Evolutionary conservation across 2,888 invertebrate species (phyloP).

Genomic region (Luperina nickerlii): DNA sequence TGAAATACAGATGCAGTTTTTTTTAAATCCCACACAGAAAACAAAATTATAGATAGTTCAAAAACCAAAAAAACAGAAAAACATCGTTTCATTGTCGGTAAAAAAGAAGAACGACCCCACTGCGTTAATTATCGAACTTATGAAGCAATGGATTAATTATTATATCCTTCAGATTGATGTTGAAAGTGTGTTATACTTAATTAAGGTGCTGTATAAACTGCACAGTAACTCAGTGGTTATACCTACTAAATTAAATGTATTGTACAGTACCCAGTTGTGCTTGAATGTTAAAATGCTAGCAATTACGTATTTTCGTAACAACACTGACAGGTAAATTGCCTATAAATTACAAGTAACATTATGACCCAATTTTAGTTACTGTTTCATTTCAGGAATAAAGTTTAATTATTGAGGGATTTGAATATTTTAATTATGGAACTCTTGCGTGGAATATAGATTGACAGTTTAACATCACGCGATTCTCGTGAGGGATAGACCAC

Average conservation of each 20-base stretch:
- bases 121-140: too few species aligned
- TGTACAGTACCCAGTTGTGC: not conserved
- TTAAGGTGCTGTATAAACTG: not conserved
- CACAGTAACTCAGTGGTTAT: not conserved
- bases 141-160: too few species aligned
- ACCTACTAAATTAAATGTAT: conserved; percentile 14
- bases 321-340: conserved; percentile 50
- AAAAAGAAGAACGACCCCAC: too few species aligned
- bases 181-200: too few species aligned
- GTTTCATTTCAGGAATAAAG: conserved; percentile 45
- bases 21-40: too few species aligned
- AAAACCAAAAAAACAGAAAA: too few species aligned
- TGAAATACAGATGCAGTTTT: too few species aligned
- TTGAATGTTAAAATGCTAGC: conserved; percentile 34
- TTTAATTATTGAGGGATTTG: conserved; percentile 44
- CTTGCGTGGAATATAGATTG: conserved; percentile 27
- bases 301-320: conserved; percentile 42
- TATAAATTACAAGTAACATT: conserved; percentile 41
- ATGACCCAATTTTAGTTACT: conserved; percentile 36
- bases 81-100: too few species aligned
- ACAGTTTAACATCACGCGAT: conserved; percentile 6
- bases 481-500: not conserved
- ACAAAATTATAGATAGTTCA: too few species aligned
- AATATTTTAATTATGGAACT: conserved; percentile 18
- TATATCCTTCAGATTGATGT: too few species aligned